Evolutionary conservation across 2,888 invertebrate genomes (phyloP), one percentile per base, ranked within the genome.

Genomic region (Drosophila mimica): DNA sequence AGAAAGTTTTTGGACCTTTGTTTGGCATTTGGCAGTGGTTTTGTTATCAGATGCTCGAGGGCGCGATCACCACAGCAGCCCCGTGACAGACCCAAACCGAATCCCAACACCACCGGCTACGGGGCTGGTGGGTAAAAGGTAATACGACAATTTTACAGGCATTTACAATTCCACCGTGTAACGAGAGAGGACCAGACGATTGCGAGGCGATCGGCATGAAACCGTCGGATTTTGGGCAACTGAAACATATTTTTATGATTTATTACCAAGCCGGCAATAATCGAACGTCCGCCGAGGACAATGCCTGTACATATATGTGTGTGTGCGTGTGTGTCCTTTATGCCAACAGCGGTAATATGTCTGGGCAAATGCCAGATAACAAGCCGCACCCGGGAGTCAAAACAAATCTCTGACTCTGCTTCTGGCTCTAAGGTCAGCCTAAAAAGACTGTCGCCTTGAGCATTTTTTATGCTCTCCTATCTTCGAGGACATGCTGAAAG

Each of bases 161-260:
- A 89, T 81, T 83, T 80, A 74, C 64, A 68, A 76, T 68, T 78
- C 72, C 83, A 91, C 82, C 89, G 88, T 92, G 89, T 91, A 92
- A 92, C 89, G 88, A 91, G 85, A 78, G 76, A 77, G 79, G 76
- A 74, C 78, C 67, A 81, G 60, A 75, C 62, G 25, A 38, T 17
- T 17, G 36, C 36, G 17, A n/a, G 57, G 51, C 73, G 65, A 69
- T 75, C 68, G 69, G 67, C 63, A 63, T 70, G 63, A 61, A 80
- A 76, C 69, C 70, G 70, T 77, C 77, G 85, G 60, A 57, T 76
- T 83, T 75, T 54, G 69, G 76, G 80, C 46, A 61, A 79, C 68
- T 84, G 72, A 76, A 80, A 79, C 81, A 91, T 91, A 91, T 91
- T 89, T 91, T 88, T 92, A 92, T 92, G 93, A 92, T 93, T 92